Base-by-base conservation (phyloP, 2,888 invertebrate genomes). In the Bedellia somnulentella region DNA sequence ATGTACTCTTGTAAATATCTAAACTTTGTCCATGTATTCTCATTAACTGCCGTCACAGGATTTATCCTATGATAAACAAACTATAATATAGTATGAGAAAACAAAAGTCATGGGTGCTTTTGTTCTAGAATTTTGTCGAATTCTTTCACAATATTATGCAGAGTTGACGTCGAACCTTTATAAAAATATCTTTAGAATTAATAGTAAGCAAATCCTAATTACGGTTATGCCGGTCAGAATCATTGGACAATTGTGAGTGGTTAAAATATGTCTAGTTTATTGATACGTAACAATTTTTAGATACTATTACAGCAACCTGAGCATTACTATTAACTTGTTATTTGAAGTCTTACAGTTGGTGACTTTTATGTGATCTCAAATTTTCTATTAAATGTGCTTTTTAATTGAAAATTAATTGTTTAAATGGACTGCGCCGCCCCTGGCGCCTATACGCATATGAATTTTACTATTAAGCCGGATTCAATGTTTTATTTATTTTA, bases 301-400 rank as follows among this genome's bases (percentile, higher is more conserved):
- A 15, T n/a, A 13, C 35, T 32, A 38, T 36, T 39, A 51, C 42
- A 46, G 57, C 48, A 56, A 64, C 58, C 59, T 63, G 59, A 61
- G 49, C 40, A 40, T 61, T 70, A 62, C 62, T 67, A 67, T 68
- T 66, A 62, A 57, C 48, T 52, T 47, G 49, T 49, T 68, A 54
- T 64, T 42, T 51, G 44, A 49, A 63, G 68, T 60, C 61, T 13
- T 9, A 8, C 15, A 46, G 53, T 57, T 48, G 63, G 36, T 50
- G 68, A 41, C 67, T 64, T 60, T 45, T 46, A 54, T 46, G 54
- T 70, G 73, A 73, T 73, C 73, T 73, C 73, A 63, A 67, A 66
- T 64, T 56, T 52, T 55, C 54, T 59, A 58, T 56, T 55, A 43
- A 49, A 54, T 56, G 8, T 18, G 18, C 8, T n/a, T 21, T 21